These are phyloP conservation scores for Todiramphus chloris DNA, from an alignment of 2,113 vertebrate species.

Conservation along the genomic window DNA sequence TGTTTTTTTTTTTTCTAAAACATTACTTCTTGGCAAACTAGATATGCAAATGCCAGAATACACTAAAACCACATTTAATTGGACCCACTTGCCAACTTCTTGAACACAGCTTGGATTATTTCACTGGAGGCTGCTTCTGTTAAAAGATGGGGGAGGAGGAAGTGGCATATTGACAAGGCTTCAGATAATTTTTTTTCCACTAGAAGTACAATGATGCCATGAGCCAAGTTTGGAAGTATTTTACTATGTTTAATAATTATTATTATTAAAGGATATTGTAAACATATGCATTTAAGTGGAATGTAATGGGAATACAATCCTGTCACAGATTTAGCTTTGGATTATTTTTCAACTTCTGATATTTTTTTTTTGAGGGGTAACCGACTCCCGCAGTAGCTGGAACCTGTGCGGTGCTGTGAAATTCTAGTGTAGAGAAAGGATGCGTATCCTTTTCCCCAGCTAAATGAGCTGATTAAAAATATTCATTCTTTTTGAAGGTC, in stretches of 20 bases:
- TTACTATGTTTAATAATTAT: constrained; percentile 86
- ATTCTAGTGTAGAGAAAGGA: constrained; percentile 52
- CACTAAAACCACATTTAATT: constrained; percentile 88
- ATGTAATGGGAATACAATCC: constrained; percentile 68
- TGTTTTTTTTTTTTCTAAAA: constrained; percentile 67
- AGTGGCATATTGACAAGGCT: constrained; percentile 83
- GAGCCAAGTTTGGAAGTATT: constrained; percentile 85
- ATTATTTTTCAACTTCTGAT: constrained; percentile 69
- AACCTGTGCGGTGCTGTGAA: constrained; percentile 51
- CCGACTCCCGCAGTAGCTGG: constrained; percentile 60
- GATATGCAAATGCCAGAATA: constrained; percentile 86
- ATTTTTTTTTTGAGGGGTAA: constrained; percentile 50
- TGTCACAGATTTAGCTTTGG: constrained; percentile 64
- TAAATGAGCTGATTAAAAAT: constrained; percentile 62
- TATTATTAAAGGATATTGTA: constrained; percentile 83
- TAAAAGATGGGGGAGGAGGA: constrained; percentile 84
- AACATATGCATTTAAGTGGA: constrained; percentile 81
- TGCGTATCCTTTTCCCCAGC: constrained; percentile 40
- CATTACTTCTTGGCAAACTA: constrained; percentile 84
- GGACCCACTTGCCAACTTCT: constrained; percentile 86
- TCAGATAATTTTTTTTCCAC: constrained; percentile 73
- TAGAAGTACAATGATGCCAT: constrained; percentile 78
- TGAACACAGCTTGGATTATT: constrained; percentile 87
- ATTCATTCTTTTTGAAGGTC: constrained; percentile 47
- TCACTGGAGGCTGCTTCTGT: constrained; percentile 85